Evolutionary conservation across 2,113 vertebrate species (phyloP), one percentile per base, ranked within the genome.

Genomic region (Ptyas mucosa): DNA sequence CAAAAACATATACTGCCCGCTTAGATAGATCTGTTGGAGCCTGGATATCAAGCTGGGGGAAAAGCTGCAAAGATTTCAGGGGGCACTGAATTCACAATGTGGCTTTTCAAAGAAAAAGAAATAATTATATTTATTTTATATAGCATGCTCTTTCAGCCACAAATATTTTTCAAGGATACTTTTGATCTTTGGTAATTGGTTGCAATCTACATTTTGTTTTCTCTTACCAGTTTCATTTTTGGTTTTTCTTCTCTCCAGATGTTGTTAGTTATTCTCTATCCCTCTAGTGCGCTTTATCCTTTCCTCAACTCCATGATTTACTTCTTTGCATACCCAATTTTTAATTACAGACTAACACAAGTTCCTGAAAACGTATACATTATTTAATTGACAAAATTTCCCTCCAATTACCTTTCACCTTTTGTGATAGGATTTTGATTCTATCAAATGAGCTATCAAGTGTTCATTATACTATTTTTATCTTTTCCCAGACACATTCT

Each of bases 231-330:
- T 95, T 94, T 93, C 90, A 96, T 87, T 97, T 97, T 88, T 90
- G 91, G 87, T 96, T 95, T 91, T 97, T 96, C 81, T 95, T 95
- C 94, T 97, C 97, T 95, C 94, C 97, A 98, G 97, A 97, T 97
- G 96, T 95, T 94, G 61, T 87, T 95, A 55, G 94, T 94, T 95
- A 96, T 86, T 95, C 88, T 14, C 92, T 96, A 95, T 95, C 95
- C 96, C 94, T 94, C 95, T 92, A 95, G 89, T 95, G 93, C 94
- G 95, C 69, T 94, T 93, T 94, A 96, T 94, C 93, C 95, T 96
- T 96, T 64, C 95, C 93, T 97, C 94, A 97, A 96, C 89, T 94
- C 93, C 94, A 91, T 61, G 91, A 64, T 95, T 94, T 85, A 90
- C n/a, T 94, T 93, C 93, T 90, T 58, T 69, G 15, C 90, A 94